Conservation (phyloP, 2,797 vertebrate species). For the Yasuhikotakia modesta region DNA sequence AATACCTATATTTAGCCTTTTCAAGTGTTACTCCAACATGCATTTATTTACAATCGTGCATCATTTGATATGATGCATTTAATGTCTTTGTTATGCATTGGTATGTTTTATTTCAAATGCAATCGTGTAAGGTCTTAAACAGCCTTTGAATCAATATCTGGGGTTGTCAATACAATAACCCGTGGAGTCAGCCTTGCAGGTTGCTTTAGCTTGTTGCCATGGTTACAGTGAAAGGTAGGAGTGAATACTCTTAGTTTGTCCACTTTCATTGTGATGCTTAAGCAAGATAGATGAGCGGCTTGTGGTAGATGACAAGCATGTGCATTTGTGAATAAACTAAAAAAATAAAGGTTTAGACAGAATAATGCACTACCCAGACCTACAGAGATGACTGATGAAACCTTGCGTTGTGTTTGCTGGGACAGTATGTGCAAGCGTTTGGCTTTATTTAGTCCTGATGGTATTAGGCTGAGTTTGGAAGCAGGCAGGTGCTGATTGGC, state of each 20-base stretch:
- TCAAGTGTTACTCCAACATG: not conserved
- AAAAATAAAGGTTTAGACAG: too few relatives aligned
- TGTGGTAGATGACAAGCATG: conserved; percentile 5
- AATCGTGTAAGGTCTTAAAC: not conserved
- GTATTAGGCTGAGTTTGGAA: not conserved
- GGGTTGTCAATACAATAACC: conserved; percentile 26
- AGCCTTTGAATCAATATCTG: conserved; percentile 10
- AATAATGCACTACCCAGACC: not conserved
- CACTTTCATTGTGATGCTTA: conserved; percentile 24
- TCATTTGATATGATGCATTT: not conserved
- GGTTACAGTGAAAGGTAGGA: conserved; percentile 47
- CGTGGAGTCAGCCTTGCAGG: conserved; percentile 21
- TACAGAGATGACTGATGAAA: not conserved
- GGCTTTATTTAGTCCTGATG: not conserved
- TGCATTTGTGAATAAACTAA: conserved; percentile 20
- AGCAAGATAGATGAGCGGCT: not conserved
- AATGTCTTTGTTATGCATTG: not conserved
- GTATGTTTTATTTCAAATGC: not conserved
- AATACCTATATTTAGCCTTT: not conserved
- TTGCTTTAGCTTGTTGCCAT: conserved; percentile 56
- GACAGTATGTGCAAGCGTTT: not conserved
- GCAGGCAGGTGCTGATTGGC: not conserved
- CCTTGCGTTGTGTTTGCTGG: not conserved
- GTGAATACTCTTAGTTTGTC: conserved; percentile 38
- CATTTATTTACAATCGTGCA: not conserved